These are phyloP conservation scores for Pandemis cinnamomeana DNA, from an alignment of 2,888 invertebrate species.

Conservation along the genomic window DNA sequence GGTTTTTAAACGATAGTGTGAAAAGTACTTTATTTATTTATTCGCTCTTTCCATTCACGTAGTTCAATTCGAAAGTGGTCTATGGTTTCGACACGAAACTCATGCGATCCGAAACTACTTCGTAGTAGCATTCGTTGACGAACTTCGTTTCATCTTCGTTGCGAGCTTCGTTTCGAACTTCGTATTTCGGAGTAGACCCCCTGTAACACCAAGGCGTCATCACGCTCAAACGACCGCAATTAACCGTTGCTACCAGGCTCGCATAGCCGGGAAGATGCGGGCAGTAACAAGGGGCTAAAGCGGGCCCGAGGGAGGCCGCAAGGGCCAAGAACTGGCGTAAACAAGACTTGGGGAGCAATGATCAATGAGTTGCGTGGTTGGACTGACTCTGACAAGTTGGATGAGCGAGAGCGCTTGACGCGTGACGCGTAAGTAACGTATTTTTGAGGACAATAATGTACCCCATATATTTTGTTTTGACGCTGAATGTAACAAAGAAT, in stretches of 20 bases:
- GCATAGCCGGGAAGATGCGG: conserved; percentile 52
- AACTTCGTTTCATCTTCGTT: no score
- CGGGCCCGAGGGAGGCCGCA: conserved; percentile 49
- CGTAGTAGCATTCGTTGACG: no score
- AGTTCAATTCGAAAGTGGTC: no score
- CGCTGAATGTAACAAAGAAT: no score
- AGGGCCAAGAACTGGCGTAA: conserved; percentile 39
- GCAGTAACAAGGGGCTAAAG: conserved; percentile 56
- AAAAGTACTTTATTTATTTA: no score
- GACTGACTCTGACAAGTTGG: conserved; percentile 38
- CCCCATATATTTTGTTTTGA: not conserved
- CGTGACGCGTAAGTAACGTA: conserved; percentile 4
- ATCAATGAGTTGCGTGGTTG: conserved; percentile 29
- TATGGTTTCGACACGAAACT: no score
- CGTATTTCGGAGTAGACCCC: no score
- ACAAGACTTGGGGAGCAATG: conserved; percentile 35
- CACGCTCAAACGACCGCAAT: conserved; percentile 57
- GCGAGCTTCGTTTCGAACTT: no score
- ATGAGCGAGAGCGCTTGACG: conserved; percentile 17
- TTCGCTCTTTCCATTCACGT: no score
- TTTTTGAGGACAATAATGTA: not conserved
- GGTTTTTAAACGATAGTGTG: no score
- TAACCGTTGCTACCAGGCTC: conserved; percentile 48
- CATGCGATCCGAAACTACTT: no score
- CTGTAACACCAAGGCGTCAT: conserved; percentile 46